Evolutionary conservation across 2,797 vertebrate species (phyloP).

Genomic region (Propithecus perrieri): DNA sequence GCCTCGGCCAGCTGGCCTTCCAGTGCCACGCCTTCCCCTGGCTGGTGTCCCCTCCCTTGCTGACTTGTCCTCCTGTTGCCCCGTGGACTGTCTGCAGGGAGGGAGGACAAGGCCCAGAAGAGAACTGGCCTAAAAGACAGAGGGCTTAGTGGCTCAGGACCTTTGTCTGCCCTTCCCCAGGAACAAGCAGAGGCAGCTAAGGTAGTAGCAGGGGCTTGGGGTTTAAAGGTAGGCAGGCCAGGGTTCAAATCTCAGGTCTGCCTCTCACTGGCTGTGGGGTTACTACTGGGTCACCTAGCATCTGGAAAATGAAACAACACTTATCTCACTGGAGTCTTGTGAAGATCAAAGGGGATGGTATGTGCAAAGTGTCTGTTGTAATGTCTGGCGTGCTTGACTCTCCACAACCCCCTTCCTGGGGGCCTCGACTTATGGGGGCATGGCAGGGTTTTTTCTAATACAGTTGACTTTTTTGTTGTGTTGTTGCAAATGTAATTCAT

Average conservation of each 20-base stretch:
- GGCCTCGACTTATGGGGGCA: background rate
- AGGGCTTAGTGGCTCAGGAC: background rate
- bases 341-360: background rate
- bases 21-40: background rate
- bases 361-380: background rate
- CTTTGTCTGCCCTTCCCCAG: background rate
- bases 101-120: background rate
- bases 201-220: background rate
- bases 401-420: background rate
- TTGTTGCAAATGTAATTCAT: conserved; percentile 8
- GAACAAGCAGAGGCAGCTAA: background rate
- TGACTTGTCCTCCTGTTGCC: background rate
- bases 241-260: background rate
- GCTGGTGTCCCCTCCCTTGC: background rate
- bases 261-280: background rate
- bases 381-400: background rate
- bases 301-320: background rate
- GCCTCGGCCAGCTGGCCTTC: conserved; percentile 22
- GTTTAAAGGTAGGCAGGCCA: background rate
- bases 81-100: background rate
- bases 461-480: conserved; percentile 4
- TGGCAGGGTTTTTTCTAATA: background rate
- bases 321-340: background rate
- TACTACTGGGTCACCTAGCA: background rate
- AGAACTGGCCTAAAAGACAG: background rate